phyloP scores from a whole-genome alignment of 2,797 vertebrate species.

The Salmo trutta region DNA sequence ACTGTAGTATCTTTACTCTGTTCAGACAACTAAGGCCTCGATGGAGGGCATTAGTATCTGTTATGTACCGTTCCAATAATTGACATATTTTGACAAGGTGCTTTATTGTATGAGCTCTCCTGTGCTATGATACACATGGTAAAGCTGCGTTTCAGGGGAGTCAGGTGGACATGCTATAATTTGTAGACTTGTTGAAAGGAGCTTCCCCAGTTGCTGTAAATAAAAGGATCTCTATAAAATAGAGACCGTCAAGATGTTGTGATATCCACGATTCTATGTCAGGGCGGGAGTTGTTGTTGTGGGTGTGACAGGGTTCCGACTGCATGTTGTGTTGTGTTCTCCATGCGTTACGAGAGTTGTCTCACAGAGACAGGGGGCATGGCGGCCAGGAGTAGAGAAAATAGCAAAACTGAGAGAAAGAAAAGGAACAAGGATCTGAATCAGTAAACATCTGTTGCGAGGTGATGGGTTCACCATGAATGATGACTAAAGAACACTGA shows the following conservation, averaged over 20 bases:
- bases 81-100: slow-evolving; percentile 8
- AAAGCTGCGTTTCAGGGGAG: background rate
- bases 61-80: slow-evolving; percentile 25
- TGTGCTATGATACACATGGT: background rate
- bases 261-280: too few relatives aligned
- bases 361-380: slow-evolving; percentile 29
- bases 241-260: background rate
- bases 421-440: slow-evolving; percentile 20
- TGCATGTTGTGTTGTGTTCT: background rate
- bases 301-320: slow-evolving; percentile 33
- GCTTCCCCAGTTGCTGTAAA: background rate
- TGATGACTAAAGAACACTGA: slow-evolving; percentile 16
- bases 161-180: background rate
- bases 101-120: background rate
- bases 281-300: too few relatives aligned
- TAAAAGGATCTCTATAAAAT: background rate
- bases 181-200: slow-evolving; percentile 18
- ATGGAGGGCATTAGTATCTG: background rate
- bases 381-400: slow-evolving; percentile 9
- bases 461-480: slow-evolving; percentile 20
- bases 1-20: too few relatives aligned
- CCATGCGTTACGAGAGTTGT: slow-evolving; percentile 26
- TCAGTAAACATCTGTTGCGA: slow-evolving; percentile 40
- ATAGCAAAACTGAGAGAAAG: background rate
- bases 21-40: background rate